Evolutionary conservation across 1,140 invertebrate species (phyloP), one percentile per base, ranked within the genome.

Genomic region (Drosophila truncata): DNA sequence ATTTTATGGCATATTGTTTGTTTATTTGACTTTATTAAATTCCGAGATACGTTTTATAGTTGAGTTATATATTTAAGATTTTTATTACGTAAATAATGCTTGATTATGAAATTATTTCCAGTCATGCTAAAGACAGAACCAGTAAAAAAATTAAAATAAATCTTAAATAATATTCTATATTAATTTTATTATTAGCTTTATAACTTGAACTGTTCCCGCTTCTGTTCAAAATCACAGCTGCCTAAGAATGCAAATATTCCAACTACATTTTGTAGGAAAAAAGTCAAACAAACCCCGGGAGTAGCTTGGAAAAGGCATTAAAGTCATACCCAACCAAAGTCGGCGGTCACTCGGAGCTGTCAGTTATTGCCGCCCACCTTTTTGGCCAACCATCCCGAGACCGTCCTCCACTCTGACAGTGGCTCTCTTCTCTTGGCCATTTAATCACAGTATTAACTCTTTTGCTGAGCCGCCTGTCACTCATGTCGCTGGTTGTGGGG

Each of bases 371-470:
- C 85, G 84, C 84, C 84, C 84, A 90, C 84, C 80, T 67, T 73
- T 73, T 80, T 37, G 47, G 37, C 18, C 50, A 18, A 35, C 50
- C 41, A 70, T 59, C 72, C 76, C 74, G 73, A 52, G 54, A 44
- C 49, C 47, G 67, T 79, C 59, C 35, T 49, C 58, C 44, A 55
- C 31, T 54, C 78, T 82, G 85, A 78, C 84, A 88, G 85, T 88
- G 81, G 81, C 85, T 79, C 82, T 87, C 78, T 71, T 35, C 75
- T 78, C 33, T 66, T 72, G 85, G 78, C 77, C 83, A 80, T 91
- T 92, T 92, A 92, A 92, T 92, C 91, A 91, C 91, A 91, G 91
- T 88, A 91, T 92, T 92, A 92, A 92, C 91, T 92, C 91, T 92
- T 92, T 92, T 73, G 80, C 85, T 82, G 91, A 92, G 91, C 83